phyloP scores from a whole-genome alignment of 2,797 vertebrate species.

The Pteropus rufus region DNA sequence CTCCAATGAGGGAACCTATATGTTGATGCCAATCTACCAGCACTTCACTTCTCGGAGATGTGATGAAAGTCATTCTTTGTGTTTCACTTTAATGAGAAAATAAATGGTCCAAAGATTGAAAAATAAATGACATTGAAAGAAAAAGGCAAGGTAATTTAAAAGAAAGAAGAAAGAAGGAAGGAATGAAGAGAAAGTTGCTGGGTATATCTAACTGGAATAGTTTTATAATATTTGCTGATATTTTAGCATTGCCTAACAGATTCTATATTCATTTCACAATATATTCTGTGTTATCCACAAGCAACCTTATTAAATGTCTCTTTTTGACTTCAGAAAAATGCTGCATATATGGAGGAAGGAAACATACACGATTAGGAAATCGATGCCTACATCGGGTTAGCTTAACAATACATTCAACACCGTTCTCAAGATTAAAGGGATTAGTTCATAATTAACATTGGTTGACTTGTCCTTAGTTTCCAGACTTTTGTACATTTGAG shows the following conservation, averaged over 20 bases:
- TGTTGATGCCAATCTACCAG: conserved; percentile 21
- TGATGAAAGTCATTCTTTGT: conserved; percentile 64
- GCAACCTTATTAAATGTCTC: background rate
- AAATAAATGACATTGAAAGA: conserved; percentile 70
- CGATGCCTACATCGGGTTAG: conserved; percentile 53
- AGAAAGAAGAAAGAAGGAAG: conserved; percentile 37
- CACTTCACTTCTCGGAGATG: conserved; percentile 38
- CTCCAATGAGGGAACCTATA: background rate
- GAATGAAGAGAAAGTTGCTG: background rate
- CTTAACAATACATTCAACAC: conserved; percentile 17
- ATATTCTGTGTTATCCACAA: background rate
- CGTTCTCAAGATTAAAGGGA: conserved; percentile 61
- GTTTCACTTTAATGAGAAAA: conserved; percentile 73
- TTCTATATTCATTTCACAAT: background rate
- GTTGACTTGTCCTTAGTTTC: conserved; percentile 57
- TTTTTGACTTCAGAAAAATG: conserved; percentile 8
- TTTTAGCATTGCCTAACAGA: background rate
- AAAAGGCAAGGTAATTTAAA: conserved; percentile 62
- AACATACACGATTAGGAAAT: conserved; percentile 30
- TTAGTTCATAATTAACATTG: conserved; percentile 62
- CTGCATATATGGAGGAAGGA: background rate
- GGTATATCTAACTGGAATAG: background rate
- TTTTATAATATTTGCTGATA: background rate
- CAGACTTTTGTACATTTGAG: conserved; percentile 69
- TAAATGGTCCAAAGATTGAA: conserved; percentile 73